Conservation (phyloP, 2,113 vertebrate species). For the Neodon shergylaensis region DNA sequence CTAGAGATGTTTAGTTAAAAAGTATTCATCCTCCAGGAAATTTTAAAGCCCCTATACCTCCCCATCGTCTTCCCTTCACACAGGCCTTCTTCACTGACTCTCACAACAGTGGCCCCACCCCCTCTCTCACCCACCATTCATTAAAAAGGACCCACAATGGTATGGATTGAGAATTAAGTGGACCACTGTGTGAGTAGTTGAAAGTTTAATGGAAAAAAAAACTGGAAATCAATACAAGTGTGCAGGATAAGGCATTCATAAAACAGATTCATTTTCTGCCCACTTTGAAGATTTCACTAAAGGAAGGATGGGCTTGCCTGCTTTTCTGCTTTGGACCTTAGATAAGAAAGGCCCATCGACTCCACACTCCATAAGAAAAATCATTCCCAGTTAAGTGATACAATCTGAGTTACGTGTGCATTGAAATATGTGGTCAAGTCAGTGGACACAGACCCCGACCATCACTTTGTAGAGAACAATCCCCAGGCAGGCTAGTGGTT, state of each 20-base stretch:
- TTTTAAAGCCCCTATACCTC: background rate
- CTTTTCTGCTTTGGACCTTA: background rate
- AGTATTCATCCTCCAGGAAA: slow-evolving; percentile 9
- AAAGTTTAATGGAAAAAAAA: background rate
- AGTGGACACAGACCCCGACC: background rate
- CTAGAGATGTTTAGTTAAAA: background rate
- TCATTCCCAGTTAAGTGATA: background rate
- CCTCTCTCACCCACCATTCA: background rate
- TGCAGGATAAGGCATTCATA: background rate
- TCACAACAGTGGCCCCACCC: background rate
- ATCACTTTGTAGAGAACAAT: background rate
- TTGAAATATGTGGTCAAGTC: background rate
- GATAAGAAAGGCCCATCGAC: background rate
- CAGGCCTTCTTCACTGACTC: background rate
- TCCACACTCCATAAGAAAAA: background rate
- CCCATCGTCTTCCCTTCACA: background rate
- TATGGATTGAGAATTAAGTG: background rate
- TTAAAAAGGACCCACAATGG: background rate
- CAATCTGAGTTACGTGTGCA: background rate
- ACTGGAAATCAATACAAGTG: background rate
- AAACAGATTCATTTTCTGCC: background rate
- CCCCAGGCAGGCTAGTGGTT: background rate
- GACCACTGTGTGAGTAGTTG: background rate
- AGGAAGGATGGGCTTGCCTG: background rate
- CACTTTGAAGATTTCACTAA: background rate